phyloP scores from a whole-genome alignment of 2,888 invertebrate genomes.

The Lasioglossum zephyrum region DNA sequence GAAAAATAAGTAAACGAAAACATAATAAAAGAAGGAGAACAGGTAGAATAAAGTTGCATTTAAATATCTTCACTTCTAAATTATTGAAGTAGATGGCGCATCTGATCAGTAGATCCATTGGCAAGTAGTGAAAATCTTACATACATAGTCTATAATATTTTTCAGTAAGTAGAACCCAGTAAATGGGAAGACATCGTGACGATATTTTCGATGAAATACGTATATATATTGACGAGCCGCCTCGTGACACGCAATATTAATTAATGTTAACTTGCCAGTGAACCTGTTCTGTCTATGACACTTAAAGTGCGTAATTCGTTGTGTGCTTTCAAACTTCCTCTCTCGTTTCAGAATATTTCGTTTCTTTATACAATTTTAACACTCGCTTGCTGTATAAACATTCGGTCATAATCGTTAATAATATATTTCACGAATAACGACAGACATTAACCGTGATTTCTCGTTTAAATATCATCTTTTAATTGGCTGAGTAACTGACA shows the following conservation, averaged over 20 bases:
- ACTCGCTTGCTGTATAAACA: slow-evolving; percentile 1
- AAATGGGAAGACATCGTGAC: slow-evolving; percentile 29
- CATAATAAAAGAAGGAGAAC: neutral
- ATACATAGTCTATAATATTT: slow-evolving; percentile 32
- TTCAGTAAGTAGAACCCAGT: slow-evolving; percentile 37
- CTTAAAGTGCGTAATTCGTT: slow-evolving; percentile 43
- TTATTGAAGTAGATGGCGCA: slow-evolving; percentile 42
- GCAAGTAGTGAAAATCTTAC: slow-evolving; percentile 30
- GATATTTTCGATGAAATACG: slow-evolving; percentile 26
- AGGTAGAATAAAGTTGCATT: neutral
- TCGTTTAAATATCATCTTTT: slow-evolving; percentile 21
- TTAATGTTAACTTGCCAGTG: slow-evolving; percentile 18
- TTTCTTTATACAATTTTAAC: slow-evolving; percentile 13
- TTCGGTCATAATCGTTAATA: slow-evolving; percentile 9
- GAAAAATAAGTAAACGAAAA: neutral
- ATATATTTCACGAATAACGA: slow-evolving; percentile 1
- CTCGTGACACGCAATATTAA: slow-evolving; percentile 29
- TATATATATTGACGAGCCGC: slow-evolving; percentile 8
- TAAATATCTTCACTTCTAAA: slow-evolving; percentile 24
- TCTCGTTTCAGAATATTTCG: slow-evolving; percentile 13
- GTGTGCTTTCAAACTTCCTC: slow-evolving; percentile 34
- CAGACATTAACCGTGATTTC: neutral
- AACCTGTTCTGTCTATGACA: slow-evolving; percentile 8
- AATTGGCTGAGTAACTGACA: slow-evolving; percentile 26
- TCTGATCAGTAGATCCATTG: slow-evolving; percentile 33